Percentiles rank a stretch among this genome's conserved stretches.
phyloP scores from a whole-genome alignment of 2,797 vertebrate genomes.

The Acanthiza pusilla region DNA sequence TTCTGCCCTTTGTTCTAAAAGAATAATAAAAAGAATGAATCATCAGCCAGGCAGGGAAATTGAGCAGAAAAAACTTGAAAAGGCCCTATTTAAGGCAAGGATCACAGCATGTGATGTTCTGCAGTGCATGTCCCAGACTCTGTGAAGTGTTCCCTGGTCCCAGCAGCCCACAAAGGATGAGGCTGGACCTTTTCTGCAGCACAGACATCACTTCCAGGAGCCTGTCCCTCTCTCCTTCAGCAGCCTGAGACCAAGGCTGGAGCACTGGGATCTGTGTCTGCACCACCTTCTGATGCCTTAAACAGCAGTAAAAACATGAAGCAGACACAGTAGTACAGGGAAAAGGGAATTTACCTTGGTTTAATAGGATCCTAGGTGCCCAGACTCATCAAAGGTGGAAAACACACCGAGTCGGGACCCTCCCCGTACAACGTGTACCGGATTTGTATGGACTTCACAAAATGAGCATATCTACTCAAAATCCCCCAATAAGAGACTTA shows the following conservation, averaged over 20 bases:
- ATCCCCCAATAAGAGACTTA: too few species aligned
- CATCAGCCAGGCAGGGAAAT: background rate
- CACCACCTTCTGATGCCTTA: background rate
- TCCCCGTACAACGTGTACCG: too few species aligned
- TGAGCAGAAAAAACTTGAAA: background rate
- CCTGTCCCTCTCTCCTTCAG: constrained; percentile 75
- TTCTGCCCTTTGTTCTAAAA: constrained; percentile 14
- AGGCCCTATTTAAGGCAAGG: background rate
- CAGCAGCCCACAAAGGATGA: background rate
- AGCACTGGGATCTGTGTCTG: constrained; percentile 73
- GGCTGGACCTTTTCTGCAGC: constrained; percentile 73
- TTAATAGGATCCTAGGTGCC: too few species aligned
- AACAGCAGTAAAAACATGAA: too few species aligned
- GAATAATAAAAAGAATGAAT: background rate
- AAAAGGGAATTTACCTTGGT: too few species aligned
- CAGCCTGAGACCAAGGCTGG: constrained; percentile 73
- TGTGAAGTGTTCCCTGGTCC: background rate
- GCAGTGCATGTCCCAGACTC: background rate
- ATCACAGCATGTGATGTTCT: fast-evolving
- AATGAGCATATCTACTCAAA: too few species aligned
- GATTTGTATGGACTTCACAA: too few species aligned
- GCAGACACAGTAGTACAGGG: too few species aligned
- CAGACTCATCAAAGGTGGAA: too few species aligned
- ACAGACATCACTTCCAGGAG: constrained; percentile 76
- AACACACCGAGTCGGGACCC: too few species aligned